Evolutionary conservation across 2,113 vertebrate genomes (phyloP).

Genomic region (Halcyon malimbica): DNA sequence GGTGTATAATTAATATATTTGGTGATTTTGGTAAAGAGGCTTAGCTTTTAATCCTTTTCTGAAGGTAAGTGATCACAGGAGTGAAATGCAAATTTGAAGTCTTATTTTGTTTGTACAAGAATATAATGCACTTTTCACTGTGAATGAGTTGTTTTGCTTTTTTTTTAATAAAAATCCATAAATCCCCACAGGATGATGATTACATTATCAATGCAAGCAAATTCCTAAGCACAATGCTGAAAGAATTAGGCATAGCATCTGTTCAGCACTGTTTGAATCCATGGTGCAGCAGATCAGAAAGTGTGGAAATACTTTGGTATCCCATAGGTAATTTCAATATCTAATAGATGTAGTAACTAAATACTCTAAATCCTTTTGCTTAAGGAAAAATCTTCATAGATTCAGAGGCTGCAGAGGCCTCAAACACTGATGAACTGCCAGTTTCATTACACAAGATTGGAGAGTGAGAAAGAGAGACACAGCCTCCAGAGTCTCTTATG

Average conservation of each 20-base stretch:
- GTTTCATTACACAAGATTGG: neutral
- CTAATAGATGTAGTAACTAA: neutral
- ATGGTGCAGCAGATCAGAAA: neutral
- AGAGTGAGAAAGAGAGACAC: neutral
- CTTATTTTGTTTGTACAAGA: conserved; percentile 43
- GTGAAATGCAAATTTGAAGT: conserved; percentile 55
- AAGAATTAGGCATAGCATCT: neutral
- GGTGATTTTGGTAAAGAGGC: conserved; percentile 52
- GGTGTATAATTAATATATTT: conserved; percentile 51
- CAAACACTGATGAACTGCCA: neutral
- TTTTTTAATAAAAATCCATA: neutral
- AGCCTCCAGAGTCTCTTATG: neutral
- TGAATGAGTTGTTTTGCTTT: neutral
- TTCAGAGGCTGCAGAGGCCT: neutral
- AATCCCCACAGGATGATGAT: conserved; percentile 5
- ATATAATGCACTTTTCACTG: conserved; percentile 16
- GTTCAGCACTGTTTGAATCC: neutral
- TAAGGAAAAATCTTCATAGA: neutral
- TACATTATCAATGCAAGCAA: conserved; percentile 22
- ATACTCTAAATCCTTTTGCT: neutral
- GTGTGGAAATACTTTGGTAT: neutral
- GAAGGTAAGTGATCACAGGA: conserved; percentile 59
- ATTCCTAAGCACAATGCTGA: neutral
- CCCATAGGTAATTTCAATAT: neutral
- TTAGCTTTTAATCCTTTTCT: conserved; percentile 63